Evolutionary conservation across 1,140 invertebrate genomes (phyloP), one percentile per base, ranked within the genome.

Genomic region (Drosophila burlai): DNA sequence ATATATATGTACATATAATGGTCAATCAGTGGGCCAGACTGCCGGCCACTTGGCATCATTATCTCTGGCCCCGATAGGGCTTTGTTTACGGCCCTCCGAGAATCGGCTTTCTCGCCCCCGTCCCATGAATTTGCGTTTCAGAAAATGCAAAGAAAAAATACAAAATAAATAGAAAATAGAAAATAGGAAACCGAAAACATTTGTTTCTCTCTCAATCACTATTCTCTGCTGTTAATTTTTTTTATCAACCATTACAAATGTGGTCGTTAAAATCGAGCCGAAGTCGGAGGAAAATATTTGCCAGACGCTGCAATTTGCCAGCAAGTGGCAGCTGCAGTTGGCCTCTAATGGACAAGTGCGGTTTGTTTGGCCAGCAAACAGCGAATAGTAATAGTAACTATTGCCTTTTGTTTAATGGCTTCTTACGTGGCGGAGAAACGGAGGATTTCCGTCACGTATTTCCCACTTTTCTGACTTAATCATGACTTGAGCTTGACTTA

Each of bases 1-100:
- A 50, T 61, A 67, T 2, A 34, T 62, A 67, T 2, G 10, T 62
- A 16, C 24, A 26, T 43, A 66, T 55, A 71, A 52, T 73, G 40
- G 54, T 61, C 67, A 73, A 73, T 73, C 71, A 73, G 55, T 73
- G 67, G 21, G 54, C 68, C 52, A 68, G 67, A 71, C 46, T 18
- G 29, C 6, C 36, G 31, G 34, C 24, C 61, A 63, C 61, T 63
- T 42, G 67, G 40, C 64, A 47, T 24, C 46, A 55, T 57, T 71
- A 68, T 71, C 64, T 46, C 18, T 40, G 15, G 71, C 67, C 71
- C 46, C 72, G 71, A 73, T 73, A 73, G 24, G 16, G 29, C 34
- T 68, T 66, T 69, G 67, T 68, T 69, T 68, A 50, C 43, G 36
- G 18, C 49, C 61, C 31, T 50, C 24, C 43, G 18, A 16, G 36